phyloP scores from a whole-genome alignment of 2,797 vertebrate genomes.

The Artibeus lituratus region DNA sequence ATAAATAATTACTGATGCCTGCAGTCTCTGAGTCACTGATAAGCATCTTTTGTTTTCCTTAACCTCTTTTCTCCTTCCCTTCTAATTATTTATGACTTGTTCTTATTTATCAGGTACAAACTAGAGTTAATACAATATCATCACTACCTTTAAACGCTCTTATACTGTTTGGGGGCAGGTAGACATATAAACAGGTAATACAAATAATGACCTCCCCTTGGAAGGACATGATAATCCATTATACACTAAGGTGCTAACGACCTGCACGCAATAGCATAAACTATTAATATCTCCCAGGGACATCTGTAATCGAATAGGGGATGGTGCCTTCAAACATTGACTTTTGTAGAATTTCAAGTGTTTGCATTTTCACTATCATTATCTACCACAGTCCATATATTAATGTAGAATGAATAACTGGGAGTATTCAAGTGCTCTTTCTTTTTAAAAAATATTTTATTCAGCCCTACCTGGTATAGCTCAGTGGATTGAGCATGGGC shows the following conservation, averaged over 20 bases:
- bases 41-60: background rate
- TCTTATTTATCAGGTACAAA: background rate
- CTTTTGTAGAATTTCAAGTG: background rate
- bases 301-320: background rate
- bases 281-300: background rate
- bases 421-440: background rate
- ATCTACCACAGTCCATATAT: background rate
- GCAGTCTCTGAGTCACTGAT: background rate
- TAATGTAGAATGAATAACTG: background rate
- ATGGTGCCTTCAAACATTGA: background rate
- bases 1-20: background rate
- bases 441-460: background rate
- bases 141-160: background rate
- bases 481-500: no score
- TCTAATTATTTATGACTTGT: slow-evolving; percentile 17
- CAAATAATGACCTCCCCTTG: background rate
- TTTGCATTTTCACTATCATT: background rate
- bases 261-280: background rate
- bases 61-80: background rate
- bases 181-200: background rate
- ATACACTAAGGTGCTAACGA: background rate
- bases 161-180: background rate
- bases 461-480: background rate
- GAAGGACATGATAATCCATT: background rate
- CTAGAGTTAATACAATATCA: slow-evolving; percentile 5